A percentile compares a stretch with the other conserved stretches of the same genome.
Conservation (phyloP, 2,888 invertebrate genomes). For the Stenichneumon culpator region DNA sequence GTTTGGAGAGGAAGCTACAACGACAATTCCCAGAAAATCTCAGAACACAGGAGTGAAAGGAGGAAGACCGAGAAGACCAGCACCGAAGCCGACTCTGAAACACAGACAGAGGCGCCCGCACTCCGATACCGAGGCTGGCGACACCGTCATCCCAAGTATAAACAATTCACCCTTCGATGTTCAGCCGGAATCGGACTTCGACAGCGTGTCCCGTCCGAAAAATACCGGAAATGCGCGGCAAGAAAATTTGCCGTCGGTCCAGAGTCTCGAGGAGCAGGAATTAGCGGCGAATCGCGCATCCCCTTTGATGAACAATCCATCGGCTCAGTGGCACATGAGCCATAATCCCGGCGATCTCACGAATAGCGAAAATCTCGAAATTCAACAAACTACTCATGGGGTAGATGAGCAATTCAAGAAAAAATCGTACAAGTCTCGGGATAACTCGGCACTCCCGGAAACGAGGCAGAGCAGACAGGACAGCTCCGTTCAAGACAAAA, state of each 20-base stretch:
- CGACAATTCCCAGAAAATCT: constrained; percentile 22
- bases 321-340: constrained; percentile 73
- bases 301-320: background rate
- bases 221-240: background rate
- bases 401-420: background rate
- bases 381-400: background rate
- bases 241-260: constrained; percentile 26
- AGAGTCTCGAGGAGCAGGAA: constrained; percentile 52
- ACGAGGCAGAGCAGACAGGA: background rate
- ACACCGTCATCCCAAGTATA: constrained; percentile 26
- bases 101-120: constrained; percentile 45
- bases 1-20: constrained; percentile 34
- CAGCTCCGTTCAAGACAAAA: constrained; percentile 26
- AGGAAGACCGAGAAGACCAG: constrained; percentile 66
- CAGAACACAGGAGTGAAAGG: constrained; percentile 33
- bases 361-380: constrained; percentile 63
- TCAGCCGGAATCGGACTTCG: constrained; percentile 53
- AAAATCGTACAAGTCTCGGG: background rate
- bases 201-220: background rate
- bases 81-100: constrained; percentile 73
- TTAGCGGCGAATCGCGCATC: constrained; percentile 12
- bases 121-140: constrained; percentile 22
- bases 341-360: constrained; percentile 75
- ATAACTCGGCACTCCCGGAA: background rate
- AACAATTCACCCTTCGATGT: constrained; percentile 12